Base-by-base conservation (phyloP, 2,113 vertebrate species). In the Thalassoma bifasciatum region DNA sequence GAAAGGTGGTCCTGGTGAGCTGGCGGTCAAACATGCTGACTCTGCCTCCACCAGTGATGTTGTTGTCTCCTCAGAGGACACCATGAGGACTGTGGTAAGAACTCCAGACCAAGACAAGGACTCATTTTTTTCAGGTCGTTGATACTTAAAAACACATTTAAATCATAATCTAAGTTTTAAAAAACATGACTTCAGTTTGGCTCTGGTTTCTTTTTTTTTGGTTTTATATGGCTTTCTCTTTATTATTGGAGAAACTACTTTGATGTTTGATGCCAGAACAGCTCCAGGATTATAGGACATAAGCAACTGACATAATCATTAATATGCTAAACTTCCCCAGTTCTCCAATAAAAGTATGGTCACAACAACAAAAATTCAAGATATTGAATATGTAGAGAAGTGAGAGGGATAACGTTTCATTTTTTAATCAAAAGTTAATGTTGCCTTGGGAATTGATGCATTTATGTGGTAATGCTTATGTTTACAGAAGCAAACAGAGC, bases 1-100 rank as follows among this genome's bases (percentile, higher is more conserved):
- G 36, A 94, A 88, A 88, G 87, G 78, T n/a, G 62, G 59, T 71
- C 72, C 68, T 0, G 60, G 83, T n/a, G 84, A 81, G 2, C 60
- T 92, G 71, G 49, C 91, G 53, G 77, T 86, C 59, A 24, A 12
- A 16, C 86, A 85, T 19, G n/a, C 56, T 52, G 70, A n/a, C 0
- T 19, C 68, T 0, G 44, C 89, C 13, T 75, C 89, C 69, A 86
- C 54, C 63, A 62, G 83, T 34, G 81, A 94, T 73, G 44, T 30
- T 23, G 84, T 87, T 68, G 46, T 77, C 26, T 24, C 17, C 60
- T 16, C 46, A 47, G 23, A 37, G 62, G 67, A 12, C 42, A 79
- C 40, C 47, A 22, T 8, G 2, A 68, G 66, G 24, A 62, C 66
- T 84, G 17, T 64, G 60, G 92, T 88, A 17, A 88, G 61, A 53